Evolutionary conservation across 1,140 invertebrate genomes (phyloP).

Genomic region (Heliconius congener): DNA sequence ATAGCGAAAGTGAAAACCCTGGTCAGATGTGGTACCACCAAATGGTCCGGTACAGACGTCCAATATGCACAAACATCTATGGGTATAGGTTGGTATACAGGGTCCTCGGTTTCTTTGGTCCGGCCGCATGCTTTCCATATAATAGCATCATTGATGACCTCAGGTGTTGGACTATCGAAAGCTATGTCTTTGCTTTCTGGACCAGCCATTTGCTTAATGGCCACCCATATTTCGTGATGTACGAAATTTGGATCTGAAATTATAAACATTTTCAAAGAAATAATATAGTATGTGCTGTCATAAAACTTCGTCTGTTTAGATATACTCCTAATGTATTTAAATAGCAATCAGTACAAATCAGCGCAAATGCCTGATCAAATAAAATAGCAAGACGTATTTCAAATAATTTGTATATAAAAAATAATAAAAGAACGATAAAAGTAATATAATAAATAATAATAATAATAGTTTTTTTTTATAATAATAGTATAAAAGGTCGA

Average conservation of each 20-base stretch:
- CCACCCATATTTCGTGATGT: conserved; percentile 74
- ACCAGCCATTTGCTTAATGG: conserved; percentile 69
- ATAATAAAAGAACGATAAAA: no score
- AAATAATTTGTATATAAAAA: not conserved
- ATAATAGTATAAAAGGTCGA: no score
- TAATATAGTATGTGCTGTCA: not conserved
- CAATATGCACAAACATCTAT: conserved; percentile 74
- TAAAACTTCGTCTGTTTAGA: not conserved
- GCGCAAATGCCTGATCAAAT: conserved; percentile 29
- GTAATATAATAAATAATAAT: no score
- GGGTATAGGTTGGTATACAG: conserved; percentile 69
- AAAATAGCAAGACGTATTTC: conserved; percentile 29
- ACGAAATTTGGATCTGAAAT: conserved; percentile 71
- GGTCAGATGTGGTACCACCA: conserved; percentile 71
- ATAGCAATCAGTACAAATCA: not conserved
- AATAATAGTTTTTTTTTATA: no score
- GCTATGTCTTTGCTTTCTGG: conserved; percentile 66
- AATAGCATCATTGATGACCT: conserved; percentile 62
- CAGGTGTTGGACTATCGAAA: conserved; percentile 60
- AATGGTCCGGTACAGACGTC: conserved; percentile 77
- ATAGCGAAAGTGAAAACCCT: conserved; percentile 79
- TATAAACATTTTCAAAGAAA: not conserved
- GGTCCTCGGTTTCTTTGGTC: conserved; percentile 70
- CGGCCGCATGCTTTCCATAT: conserved; percentile 71
- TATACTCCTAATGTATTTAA: not conserved